These are phyloP conservation scores for Apeira syringaria DNA, from an alignment of 2,888 invertebrate species.

Conservation along the genomic window DNA sequence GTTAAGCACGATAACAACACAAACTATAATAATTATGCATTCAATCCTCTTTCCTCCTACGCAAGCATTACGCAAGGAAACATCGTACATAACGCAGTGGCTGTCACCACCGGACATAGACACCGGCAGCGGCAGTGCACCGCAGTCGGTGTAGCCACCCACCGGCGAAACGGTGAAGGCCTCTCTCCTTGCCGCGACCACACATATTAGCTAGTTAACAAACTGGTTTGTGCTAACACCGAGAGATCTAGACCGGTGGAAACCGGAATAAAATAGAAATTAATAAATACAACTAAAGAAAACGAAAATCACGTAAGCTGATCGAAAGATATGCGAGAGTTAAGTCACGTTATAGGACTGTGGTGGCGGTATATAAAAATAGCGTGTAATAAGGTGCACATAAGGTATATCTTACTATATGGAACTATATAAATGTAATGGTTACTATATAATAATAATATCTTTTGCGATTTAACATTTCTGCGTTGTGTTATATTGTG, in stretches of 20 bases:
- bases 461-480: too few relatives aligned
- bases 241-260: slow-evolving; percentile 47
- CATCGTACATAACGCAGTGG: slow-evolving; percentile 22
- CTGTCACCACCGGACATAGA: slow-evolving; percentile 22
- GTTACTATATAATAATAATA: too few relatives aligned
- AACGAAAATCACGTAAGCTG: slow-evolving; percentile 26
- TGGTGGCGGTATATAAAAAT: neutral
- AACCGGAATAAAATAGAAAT: slow-evolving; percentile 41
- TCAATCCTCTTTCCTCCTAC: slow-evolving; percentile 9
- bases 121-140: slow-evolving; percentile 17
- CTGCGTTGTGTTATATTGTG: too few relatives aligned
- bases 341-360: neutral
- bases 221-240: slow-evolving; percentile 44
- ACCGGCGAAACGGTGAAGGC: slow-evolving; percentile 22
- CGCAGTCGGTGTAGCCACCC: slow-evolving; percentile 13
- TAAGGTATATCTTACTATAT: too few relatives aligned
- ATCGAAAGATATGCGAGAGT: slow-evolving; percentile 7
- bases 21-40: neutral
- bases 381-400: too few relatives aligned
- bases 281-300: slow-evolving; percentile 14
- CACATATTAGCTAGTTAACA: slow-evolving; percentile 28
- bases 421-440: too few relatives aligned
- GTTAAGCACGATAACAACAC: too few relatives aligned
- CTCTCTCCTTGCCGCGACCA: slow-evolving; percentile 25
- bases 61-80: slow-evolving; percentile 29